Percentiles rank a stretch among this genome's conserved stretches.
These are phyloP conservation scores for Coelopa pilipes DNA, from an alignment of 2,888 invertebrate genomes.

Conservation along the genomic window DNA sequence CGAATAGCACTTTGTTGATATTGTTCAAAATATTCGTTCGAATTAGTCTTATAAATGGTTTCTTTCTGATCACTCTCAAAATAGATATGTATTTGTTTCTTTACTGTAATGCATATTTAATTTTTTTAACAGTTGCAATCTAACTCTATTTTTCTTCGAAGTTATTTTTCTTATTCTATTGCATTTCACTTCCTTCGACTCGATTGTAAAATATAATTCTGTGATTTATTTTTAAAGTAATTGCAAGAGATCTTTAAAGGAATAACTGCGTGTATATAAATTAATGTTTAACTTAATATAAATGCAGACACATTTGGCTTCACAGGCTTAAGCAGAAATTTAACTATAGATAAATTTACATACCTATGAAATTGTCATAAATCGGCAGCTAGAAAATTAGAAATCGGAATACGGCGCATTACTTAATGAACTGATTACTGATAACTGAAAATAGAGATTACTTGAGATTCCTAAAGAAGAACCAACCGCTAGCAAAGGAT, in stretches of 20 bases:
- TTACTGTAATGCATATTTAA: too few species aligned
- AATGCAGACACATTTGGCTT: slow-evolving; percentile 24
- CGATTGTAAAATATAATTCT: slow-evolving; percentile 48
- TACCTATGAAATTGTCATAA: not conserved
- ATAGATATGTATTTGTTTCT: too few species aligned
- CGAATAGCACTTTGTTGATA: too few species aligned
- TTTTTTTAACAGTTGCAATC: too few species aligned
- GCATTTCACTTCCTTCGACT: slow-evolving; percentile 41
- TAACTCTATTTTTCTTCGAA: not conserved
- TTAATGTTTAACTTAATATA: slow-evolving; percentile 42
- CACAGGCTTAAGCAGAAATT: not conserved
- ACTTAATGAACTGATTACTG: slow-evolving; percentile 5
- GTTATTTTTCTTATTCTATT: slow-evolving; percentile 35
- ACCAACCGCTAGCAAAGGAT: slow-evolving; percentile 13
- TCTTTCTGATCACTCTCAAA: too few species aligned
- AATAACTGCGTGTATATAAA: slow-evolving; percentile 33
- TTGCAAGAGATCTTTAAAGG: slow-evolving; percentile 22
- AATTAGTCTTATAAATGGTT: too few species aligned
- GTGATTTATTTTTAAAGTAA: slow-evolving; percentile 49
- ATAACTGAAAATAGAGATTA: not conserved
- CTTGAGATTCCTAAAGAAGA: not conserved
- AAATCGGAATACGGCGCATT: not conserved
- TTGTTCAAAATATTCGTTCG: too few species aligned
- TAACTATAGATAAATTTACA: slow-evolving; percentile 7
- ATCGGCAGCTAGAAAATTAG: not conserved